Percentiles rank a stretch among this genome's conserved stretches.
Evolutionary conservation across 2,888 invertebrate species (phyloP).

Genomic region (Pimpla rufipes): DNA sequence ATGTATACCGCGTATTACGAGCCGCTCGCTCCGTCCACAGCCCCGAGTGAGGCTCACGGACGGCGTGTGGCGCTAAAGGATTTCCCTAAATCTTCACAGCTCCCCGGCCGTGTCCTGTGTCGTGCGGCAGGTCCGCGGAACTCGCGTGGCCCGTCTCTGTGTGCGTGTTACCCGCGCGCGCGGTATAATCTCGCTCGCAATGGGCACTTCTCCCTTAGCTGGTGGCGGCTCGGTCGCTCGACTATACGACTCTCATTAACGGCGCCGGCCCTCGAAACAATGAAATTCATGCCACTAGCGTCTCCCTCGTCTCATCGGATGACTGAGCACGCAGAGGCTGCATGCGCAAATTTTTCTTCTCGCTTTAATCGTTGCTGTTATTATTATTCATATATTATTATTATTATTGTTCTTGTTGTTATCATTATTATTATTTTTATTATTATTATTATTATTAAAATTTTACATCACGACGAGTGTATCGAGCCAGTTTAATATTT

Average conservation of each 20-base stretch:
- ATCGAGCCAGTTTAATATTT: neutral
- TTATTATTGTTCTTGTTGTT: neutral
- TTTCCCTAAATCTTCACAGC: conserved; percentile 56
- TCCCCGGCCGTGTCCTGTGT: conserved; percentile 17
- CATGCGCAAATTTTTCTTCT: conserved; percentile 15
- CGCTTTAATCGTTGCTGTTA: neutral
- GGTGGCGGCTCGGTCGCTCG: neutral
- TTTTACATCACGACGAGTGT: neutral
- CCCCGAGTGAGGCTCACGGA: neutral
- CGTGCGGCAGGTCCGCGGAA: neutral
- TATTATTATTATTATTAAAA: neutral
- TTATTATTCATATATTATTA: neutral
- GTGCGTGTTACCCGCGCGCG: neutral
- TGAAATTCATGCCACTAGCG: conserved; percentile 50
- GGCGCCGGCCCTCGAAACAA: conserved; percentile 47
- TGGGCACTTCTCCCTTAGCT: conserved; percentile 32
- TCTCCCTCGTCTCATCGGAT: conserved; percentile 42
- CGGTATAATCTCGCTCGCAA: conserved; percentile 35
- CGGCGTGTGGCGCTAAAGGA: conserved; percentile 44
- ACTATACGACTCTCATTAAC: conserved; percentile 46
- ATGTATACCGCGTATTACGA: conserved; percentile 11
- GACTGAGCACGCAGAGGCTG: conserved; percentile 29
- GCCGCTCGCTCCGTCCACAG: too few species aligned
- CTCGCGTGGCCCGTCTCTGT: neutral
- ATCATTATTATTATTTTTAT: neutral